Base-by-base conservation (phyloP, 2,113 vertebrate genomes). In the Spizaetus ornatus region DNA sequence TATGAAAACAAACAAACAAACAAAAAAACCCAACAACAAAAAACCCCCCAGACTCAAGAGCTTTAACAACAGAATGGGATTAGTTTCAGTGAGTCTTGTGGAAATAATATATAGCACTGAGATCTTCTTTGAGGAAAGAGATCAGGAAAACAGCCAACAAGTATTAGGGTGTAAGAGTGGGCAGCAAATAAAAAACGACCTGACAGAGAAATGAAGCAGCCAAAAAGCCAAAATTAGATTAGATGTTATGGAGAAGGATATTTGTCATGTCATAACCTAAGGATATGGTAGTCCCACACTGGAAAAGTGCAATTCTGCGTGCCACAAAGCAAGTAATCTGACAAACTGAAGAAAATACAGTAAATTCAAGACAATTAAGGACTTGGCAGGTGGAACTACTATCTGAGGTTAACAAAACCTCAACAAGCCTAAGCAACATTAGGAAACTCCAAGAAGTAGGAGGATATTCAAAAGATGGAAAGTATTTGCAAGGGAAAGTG, bases 361-460 rank as follows among this genome's bases (percentile, higher is more conserved):
- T 65, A 65, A 82, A 87, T 73, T 91, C 58, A 93, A 80, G 62
- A 85, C 45, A 79, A 59, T 42, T 88, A 87, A 88, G 18, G 18
- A 63, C 74, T 90, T 91, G 82, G 73, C 66, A 95, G 32, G 58
- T 89, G 11, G n/a, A 89, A 82, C 20, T 88, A 59, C 73, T 73
- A 86, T 70, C n/a, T 80, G 66, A 94, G 63, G 53, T 82, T 94
- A 95, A 95, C 32, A 87, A 88, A 97, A 86, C 23, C 76, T 91
- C 91, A 91, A 19, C 48, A 93, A 91, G 70, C 53, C 83, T 95
- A 72, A 91, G 61, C 53, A 82, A 89, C 32, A n/a, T 59, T 45
- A 91, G 48, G 73, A 72, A 91, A 88, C 78, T 82, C 81, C 48
- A 93, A 76, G 40, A 81, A 88, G 29, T 19, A 65, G 55, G 95